Evolutionary conservation across 2,888 invertebrate species (phyloP).

Genomic region (Cosmopolites sordidus): DNA sequence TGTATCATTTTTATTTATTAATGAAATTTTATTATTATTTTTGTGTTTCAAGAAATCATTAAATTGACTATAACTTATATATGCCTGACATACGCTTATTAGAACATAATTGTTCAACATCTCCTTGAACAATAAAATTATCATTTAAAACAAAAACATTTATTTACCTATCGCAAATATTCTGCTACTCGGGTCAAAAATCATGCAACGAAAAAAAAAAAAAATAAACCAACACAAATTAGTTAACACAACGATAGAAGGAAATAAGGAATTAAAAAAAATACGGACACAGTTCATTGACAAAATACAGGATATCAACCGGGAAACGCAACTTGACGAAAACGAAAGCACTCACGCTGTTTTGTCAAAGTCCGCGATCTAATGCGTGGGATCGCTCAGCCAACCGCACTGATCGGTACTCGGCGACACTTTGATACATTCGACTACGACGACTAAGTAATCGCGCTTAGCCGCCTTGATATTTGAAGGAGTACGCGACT

Average conservation of each 20-base stretch:
- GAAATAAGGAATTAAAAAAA: neutral
- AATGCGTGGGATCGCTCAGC: constrained; percentile 18
- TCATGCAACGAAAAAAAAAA: constrained; percentile 2
- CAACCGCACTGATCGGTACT: constrained; percentile 23
- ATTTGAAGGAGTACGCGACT: too few relatives aligned
- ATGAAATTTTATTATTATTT: too few relatives aligned
- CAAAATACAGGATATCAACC: constrained; percentile 2
- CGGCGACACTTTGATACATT: constrained; percentile 22
- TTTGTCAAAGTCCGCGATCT: constrained; percentile 6
- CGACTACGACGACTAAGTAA: too few relatives aligned
- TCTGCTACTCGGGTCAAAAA: constrained; percentile 7
- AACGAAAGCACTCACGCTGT: constrained; percentile 15
- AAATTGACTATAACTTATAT: too few relatives aligned
- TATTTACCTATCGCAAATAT: constrained; percentile 5
- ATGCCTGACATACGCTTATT: too few relatives aligned
- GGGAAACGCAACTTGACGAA: constrained; percentile 18
- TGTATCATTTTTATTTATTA: too few relatives aligned
- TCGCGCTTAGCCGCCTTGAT: too few relatives aligned
- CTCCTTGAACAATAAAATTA: too few relatives aligned
- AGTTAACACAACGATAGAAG: neutral
- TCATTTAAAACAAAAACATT: too few relatives aligned
- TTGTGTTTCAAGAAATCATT: too few relatives aligned
- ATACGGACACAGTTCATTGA: too few relatives aligned
- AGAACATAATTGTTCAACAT: too few relatives aligned
- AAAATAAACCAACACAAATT: neutral